Base-by-base conservation (phyloP, 2,888 invertebrate genomes). In the Auanema freiburgensis region DNA sequence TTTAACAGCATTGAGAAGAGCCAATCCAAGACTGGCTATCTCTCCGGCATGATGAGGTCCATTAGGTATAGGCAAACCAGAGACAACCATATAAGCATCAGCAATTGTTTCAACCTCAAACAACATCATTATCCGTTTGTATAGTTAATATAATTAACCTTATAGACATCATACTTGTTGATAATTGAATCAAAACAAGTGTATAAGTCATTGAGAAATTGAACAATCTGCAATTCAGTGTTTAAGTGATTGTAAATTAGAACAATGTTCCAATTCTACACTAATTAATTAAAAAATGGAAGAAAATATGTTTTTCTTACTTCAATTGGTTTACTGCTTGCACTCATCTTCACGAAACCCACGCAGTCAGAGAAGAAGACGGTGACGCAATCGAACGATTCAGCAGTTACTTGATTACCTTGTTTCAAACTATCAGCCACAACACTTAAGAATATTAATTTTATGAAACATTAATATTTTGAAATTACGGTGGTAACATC, bases 221-320 rank as follows among this genome's bases (percentile, higher is more conserved):
- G 62, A 49, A 77, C 71, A 21, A 77, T 75, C 90, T 95, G 91
- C 80, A 92, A 91, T 6, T 59, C 21, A 25, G 3, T 16, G 41
- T 16, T 41, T 25, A 2, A 33, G 10, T 23, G 18, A 33, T 25
- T 41, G 8, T 14, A 16, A 18, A 41, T n/a, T 51, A 51, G 12
- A 11, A 51, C 18, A 23, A 5, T 52, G 25, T 52, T 21, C 6
- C 18, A 5, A 3, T 52, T 23, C 6, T 10, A 23, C 4, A 6
- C 6, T 52, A 8, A 52, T 16, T 52, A 18, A 46, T 46, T 33
- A 33, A 33, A 33, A 33, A 33, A 33, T 5, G 8, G 8, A 33
- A 33, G 33, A 33, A 33, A 33, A 33, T 33, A 33, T 33, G 33
- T 33, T 33, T 5, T 33, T 33, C 33, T 40, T 46, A 72, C 72